Evolutionary conservation across 2,113 vertebrate species (phyloP).

Genomic region (Phaethon lepturus): DNA sequence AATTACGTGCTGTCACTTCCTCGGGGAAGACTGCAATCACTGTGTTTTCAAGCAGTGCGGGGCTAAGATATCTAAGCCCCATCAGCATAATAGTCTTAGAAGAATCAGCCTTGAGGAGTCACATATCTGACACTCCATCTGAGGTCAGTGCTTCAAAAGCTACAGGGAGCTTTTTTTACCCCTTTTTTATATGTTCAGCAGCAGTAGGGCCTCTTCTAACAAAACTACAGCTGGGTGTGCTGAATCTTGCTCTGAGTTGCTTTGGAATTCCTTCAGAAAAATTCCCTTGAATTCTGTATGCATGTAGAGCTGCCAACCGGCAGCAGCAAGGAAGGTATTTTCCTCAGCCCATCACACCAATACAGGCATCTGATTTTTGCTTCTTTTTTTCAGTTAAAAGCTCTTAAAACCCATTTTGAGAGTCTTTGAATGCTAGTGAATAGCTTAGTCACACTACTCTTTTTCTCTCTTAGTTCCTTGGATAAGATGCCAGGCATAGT

Average conservation of each 20-base stretch:
- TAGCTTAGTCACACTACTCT: background rate
- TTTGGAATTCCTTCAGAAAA: background rate
- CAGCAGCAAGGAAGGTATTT: background rate
- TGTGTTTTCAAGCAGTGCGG: background rate
- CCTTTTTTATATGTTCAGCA: background rate
- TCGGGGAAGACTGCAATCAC: background rate
- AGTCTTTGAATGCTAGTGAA: background rate
- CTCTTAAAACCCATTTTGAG: background rate
- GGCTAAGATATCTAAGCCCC: background rate
- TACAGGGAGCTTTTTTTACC: background rate
- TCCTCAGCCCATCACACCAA: background rate
- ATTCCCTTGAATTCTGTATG: background rate
- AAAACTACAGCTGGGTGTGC: background rate
- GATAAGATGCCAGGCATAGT: background rate
- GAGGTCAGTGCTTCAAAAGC: background rate
- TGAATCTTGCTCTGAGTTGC: rapidly evolving
- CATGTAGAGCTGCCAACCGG: background rate
- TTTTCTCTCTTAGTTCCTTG: background rate
- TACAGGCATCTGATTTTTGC: background rate
- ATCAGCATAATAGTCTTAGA: background rate
- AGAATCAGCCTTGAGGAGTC: background rate
- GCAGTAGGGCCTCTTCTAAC: background rate
- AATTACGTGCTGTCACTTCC: background rate
- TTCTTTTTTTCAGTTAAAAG: background rate
- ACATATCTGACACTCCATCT: background rate